Conservation (phyloP, 2,888 invertebrate species). For the Cistogaster globosa region DNA sequence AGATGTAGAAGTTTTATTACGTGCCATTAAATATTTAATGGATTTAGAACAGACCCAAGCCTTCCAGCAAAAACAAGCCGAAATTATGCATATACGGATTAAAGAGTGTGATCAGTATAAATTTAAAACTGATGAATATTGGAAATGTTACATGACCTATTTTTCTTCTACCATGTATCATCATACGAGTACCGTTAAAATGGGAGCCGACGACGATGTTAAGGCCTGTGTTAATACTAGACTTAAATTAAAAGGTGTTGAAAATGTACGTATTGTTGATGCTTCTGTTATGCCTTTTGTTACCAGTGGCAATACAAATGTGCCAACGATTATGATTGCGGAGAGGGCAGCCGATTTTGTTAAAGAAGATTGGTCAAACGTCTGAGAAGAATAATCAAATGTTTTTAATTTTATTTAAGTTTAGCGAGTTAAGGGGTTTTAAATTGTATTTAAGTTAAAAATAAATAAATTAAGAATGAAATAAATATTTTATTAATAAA, state of each 20-base stretch:
- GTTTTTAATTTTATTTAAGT: neutral
- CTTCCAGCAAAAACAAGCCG: conserved; percentile 80
- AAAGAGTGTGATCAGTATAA: conserved; percentile 76
- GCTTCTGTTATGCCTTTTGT: conserved; percentile 91
- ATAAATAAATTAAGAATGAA: no score
- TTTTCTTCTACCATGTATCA: conserved; percentile 88
- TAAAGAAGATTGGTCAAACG: conserved; percentile 73
- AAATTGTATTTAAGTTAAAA: no score
- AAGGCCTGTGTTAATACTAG: conserved; percentile 88
- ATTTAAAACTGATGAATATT: conserved; percentile 83
- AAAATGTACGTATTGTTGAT: conserved; percentile 87
- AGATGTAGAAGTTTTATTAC: conserved; percentile 19
- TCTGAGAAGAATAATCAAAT: neutral
- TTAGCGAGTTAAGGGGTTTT: no score
- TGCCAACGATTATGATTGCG: conserved; percentile 92
- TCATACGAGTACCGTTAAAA: conserved; percentile 88
- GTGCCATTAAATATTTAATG: conserved; percentile 73
- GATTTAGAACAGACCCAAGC: conserved; percentile 81
- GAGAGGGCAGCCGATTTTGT: conserved; percentile 86
- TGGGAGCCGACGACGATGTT: conserved; percentile 86
- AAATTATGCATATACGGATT: conserved; percentile 75
- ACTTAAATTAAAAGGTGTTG: conserved; percentile 86
- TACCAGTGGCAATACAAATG: conserved; percentile 92
- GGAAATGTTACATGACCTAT: conserved; percentile 87
- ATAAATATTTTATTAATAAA: no score